These are phyloP conservation scores for Leucoraja ocellata DNA, from an alignment of 2,797 vertebrate genomes.

Conservation along the genomic window DNA sequence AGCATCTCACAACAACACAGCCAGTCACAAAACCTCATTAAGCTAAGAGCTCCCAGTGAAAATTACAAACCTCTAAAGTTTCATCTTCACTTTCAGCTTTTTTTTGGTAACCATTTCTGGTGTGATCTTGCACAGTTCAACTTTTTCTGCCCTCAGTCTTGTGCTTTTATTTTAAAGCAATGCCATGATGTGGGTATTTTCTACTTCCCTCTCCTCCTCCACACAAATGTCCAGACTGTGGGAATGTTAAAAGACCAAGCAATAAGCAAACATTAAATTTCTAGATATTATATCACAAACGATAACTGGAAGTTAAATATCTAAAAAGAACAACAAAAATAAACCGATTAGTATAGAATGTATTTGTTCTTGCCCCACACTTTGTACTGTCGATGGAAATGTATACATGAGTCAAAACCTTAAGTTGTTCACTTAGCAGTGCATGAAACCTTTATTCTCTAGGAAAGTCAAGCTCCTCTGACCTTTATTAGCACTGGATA, in stretches of 20 bases:
- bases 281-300: not conserved
- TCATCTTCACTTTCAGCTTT: not conserved
- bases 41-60: not conserved
- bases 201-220: not conserved
- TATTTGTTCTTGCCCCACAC: not conserved
- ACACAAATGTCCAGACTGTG: no score
- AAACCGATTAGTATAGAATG: not conserved
- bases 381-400: constrained; percentile 18
- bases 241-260: not conserved
- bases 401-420: not conserved
- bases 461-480: constrained; percentile 36
- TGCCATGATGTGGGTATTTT: not conserved
- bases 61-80: not conserved
- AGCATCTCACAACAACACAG: not conserved
- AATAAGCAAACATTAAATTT: not conserved
- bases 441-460: not conserved
- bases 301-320: not conserved
- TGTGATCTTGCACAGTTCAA: not conserved
- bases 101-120: not conserved
- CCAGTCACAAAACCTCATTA: not conserved
- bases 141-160: not conserved
- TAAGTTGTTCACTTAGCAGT: constrained; percentile 9
- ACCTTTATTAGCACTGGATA: constrained; percentile 11
- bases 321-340: not conserved
- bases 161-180: not conserved